Base-by-base conservation (phyloP, 1,140 invertebrate species). In the Belonocnema kinseyi region DNA sequence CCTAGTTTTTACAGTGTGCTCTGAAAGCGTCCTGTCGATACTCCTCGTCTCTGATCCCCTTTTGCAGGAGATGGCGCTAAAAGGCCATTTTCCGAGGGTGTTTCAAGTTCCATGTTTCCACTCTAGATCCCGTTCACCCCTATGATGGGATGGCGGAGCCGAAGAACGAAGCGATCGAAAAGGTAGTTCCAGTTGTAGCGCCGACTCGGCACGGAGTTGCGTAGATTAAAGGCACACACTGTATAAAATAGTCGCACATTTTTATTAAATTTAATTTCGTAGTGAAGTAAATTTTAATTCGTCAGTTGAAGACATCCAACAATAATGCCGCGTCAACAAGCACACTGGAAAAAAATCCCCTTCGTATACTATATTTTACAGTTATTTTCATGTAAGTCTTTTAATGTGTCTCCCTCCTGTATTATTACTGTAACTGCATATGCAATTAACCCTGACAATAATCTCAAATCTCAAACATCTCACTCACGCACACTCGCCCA, bases 191-290 rank as follows among this genome's bases (percentile, higher is more conserved):
- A 90, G 89, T 90, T 90, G 89, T 90, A 90, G 90, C 89, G 90
- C 88, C 90, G 89, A 90, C 90, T 87, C 87, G 88, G 88, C 87
- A 87, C 85, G 85, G 88, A 88, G 88, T 91, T 88, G 88, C 84
- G 89, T 91, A 90, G 90, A 90, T 89, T 89, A 89, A 90, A 90
- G 86, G 87, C 88, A 90, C 88, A 84, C 88, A 89, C 88, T 90
- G 88, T 90, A 90, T 86, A 90, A 89, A 89, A 87, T 90, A 91
- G 89, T 86, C 85, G 88, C 90, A 90, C 90, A 84, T 89, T 89
- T 89, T 83, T 87, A 87, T 83, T 88, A 83, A 75, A 82, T 82
- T 83, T 81, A 80, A 80, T 83, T 80, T 50, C 79, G 78, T 80
- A 79, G 78, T 75, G 66, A 71, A 79, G 77, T 79, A 82, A 79